Percentiles rank a stretch among this genome's conserved stretches.
These are phyloP conservation scores for Halcyon chelicuti DNA, from an alignment of 2,797 vertebrate genomes.

Conservation along the genomic window DNA sequence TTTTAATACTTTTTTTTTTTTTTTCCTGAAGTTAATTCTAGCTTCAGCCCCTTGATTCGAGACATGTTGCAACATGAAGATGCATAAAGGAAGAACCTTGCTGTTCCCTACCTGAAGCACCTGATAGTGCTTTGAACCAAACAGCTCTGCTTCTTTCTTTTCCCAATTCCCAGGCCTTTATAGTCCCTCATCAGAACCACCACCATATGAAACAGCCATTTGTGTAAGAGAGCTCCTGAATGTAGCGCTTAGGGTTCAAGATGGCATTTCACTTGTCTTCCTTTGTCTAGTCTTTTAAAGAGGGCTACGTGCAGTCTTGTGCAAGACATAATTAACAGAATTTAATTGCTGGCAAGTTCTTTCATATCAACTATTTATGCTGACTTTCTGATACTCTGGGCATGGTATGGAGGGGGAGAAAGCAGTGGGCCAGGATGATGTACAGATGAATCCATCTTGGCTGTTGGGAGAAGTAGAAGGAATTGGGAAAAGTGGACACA, in stretches of 20 bases:
- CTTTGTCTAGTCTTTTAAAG: not conserved
- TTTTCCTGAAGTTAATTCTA: not conserved
- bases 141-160: not conserved
- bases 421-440: not conserved
- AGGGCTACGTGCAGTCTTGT: not conserved
- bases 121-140: not conserved
- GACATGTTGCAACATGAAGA: not conserved
- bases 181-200: not conserved
- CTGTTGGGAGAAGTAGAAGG: not conserved
- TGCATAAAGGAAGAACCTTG: not conserved
- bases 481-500: not conserved
- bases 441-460: not conserved
- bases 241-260: not conserved
- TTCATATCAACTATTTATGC: not conserved
- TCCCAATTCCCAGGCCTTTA: fast-evolving
- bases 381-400: not conserved
- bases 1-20: not conserved
- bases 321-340: not conserved
- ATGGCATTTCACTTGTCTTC: not conserved
- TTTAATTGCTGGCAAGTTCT: not conserved
- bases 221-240: not conserved
- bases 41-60: not conserved
- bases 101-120: not conserved
- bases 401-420: not conserved
- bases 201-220: not conserved